Conservation (phyloP, 2,888 invertebrate genomes). For the Abscondita cerata region DNA sequence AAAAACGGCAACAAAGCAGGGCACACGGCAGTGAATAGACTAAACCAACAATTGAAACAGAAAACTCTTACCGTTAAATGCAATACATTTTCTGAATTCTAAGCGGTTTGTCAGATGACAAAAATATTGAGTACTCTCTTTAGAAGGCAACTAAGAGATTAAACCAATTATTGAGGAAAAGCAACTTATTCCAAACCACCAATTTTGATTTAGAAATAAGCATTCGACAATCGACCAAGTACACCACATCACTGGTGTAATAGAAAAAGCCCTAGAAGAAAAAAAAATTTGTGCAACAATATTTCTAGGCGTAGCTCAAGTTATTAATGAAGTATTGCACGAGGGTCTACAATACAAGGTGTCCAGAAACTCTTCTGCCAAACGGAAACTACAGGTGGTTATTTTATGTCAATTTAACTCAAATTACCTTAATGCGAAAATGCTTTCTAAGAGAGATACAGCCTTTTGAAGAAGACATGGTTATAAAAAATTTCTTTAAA, state of each 20-base stretch:
- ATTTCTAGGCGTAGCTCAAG: slow-evolving; percentile 34
- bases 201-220: slow-evolving; percentile 38
- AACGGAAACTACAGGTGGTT: no score
- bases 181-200: slow-evolving; percentile 35
- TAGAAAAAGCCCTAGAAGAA: slow-evolving; percentile 28
- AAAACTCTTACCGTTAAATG: no score
- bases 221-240: slow-evolving; percentile 40
- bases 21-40: slow-evolving; percentile 18
- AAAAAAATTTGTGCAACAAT: slow-evolving; percentile 31
- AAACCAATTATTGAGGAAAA: slow-evolving; percentile 29
- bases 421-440: no score
- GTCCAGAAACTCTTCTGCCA: no score
- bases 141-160: slow-evolving; percentile 30
- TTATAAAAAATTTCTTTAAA: no score
- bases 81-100: no score
- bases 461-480: no score
- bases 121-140: slow-evolving; percentile 16
- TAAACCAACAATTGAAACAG: not conserved
- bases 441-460: no score
- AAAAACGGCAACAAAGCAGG: slow-evolving; percentile 32
- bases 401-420: no score
- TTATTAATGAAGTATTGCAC: slow-evolving; percentile 33
- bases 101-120: no score
- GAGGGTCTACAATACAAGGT: no score
- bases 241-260: slow-evolving; percentile 25